phyloP scores from a whole-genome alignment of 2,113 vertebrate species.

The Pluvianellus socialis region DNA sequence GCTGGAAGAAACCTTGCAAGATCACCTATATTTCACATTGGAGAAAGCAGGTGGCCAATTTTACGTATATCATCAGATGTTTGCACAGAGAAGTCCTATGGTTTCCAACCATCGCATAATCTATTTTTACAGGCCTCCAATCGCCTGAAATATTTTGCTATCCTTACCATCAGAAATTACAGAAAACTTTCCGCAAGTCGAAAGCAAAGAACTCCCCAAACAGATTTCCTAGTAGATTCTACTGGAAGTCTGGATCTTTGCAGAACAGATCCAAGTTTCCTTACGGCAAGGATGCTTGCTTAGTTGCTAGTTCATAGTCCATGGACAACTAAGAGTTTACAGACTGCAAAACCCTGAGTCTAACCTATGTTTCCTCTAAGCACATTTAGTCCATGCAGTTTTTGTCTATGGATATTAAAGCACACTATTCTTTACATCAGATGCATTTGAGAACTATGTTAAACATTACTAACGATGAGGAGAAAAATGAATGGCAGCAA shows the following conservation, averaged over 20 bases:
- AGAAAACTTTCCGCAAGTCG: not conserved
- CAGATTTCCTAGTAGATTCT: not conserved
- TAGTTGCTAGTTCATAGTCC: not conserved
- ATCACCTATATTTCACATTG: not conserved
- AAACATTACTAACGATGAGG: not conserved
- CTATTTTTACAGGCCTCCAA: not conserved
- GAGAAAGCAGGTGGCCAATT: not conserved
- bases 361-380: not conserved
- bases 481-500: not conserved
- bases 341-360: not conserved
- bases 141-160: not conserved
- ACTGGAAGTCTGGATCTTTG: not conserved
- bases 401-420: not conserved
- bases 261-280: not conserved
- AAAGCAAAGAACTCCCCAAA: not conserved
- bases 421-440: not conserved
- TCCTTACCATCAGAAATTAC: not conserved
- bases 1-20: not conserved
- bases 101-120: not conserved
- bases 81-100: not conserved
- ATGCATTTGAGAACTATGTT: not conserved
- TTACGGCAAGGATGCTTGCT: not conserved
- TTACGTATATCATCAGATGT: not conserved
- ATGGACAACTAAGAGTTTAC: not conserved
- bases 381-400: not conserved